A percentile compares a stretch with the other conserved stretches of the same genome.
Conservation (phyloP, 2,113 vertebrate species). For the Sinocyclocheilus grahami region DNA sequence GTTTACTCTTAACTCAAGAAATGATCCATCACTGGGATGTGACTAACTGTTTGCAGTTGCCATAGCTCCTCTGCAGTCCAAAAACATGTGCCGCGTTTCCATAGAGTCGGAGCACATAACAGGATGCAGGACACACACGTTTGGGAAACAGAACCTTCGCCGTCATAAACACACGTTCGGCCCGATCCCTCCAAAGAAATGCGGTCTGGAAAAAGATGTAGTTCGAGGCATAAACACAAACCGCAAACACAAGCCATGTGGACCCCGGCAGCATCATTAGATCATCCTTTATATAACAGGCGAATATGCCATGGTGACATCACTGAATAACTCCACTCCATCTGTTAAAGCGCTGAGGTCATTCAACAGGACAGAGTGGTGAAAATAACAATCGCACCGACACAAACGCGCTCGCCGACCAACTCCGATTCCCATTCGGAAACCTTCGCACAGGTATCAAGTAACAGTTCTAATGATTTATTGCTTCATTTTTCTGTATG, state of each 20-base stretch:
- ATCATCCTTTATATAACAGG: constrained; percentile 61
- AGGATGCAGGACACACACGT: constrained; percentile 56
- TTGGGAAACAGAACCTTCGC: constrained; percentile 54
- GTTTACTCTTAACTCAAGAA: constrained; percentile 40
- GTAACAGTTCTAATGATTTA: constrained; percentile 1
- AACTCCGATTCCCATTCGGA: neutral
- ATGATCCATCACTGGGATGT: constrained; percentile 46
- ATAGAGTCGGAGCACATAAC: constrained; percentile 64
- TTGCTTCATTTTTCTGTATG: neutral
- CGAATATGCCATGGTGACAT: constrained; percentile 54
- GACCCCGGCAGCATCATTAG: constrained; percentile 49
- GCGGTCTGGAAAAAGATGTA: constrained; percentile 56
- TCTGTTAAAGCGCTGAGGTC: constrained; percentile 53
- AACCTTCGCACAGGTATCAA: constrained; percentile 36
- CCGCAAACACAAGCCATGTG: constrained; percentile 47
- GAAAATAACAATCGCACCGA: constrained; percentile 23
- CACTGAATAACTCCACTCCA: constrained; percentile 51
- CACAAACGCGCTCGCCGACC: neutral
- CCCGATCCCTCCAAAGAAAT: constrained; percentile 33
- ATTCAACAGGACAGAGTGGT: constrained; percentile 25
- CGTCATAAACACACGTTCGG: constrained; percentile 57
- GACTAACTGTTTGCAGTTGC: constrained; percentile 63
- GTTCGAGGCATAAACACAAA: constrained; percentile 41
- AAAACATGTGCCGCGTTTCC: constrained; percentile 68
- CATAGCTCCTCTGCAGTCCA: constrained; percentile 54